Base-by-base conservation (phyloP, 2,888 invertebrate genomes). In the Tetragonula carbonaria region DNA sequence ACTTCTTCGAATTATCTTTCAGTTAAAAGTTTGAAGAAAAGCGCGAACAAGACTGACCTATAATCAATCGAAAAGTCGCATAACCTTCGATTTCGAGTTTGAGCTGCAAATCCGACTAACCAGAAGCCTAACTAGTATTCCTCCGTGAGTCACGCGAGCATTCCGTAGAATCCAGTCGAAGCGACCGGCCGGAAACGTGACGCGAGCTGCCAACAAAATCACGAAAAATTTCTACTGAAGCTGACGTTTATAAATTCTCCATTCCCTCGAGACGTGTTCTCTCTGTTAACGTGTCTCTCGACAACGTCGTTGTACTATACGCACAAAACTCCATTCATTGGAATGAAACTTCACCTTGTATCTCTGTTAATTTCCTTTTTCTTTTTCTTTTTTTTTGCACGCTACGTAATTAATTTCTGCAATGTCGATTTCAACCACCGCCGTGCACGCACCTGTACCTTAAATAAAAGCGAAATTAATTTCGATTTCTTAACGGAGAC, bases 61-160 rank as follows among this genome's bases (percentile, higher is more conserved):
- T 14, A 62, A 38, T 0, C 6, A n/a, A 23, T 51, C 18, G 51
- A 28, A 28, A 28, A 51, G 28, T 0, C 28, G 14, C 8, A 5
- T 14, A 33, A 33, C 51, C 68, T 70, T 70, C 33, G 53, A 23
- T 23, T 45, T 45, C 33, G 21, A 18, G 67, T 72, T 45, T 18
- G 16, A 68, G 80, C 57, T 13, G 33, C 65, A 80, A 85, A 85
- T 84, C 72, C 11, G 67, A 74, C 74, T 84, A 28, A 63, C 76
- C 82, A 77, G 85, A 85, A 85, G 82, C 74, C 71, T 33, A 57
- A 82, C 76, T 71, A 70, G 74, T 76, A 80, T 68, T 59, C 21
- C 51, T 21, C 70, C 70, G 75, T 89, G 89, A 89, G 76, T 89
- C 89, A 89, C 75, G 71, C 77, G 38, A 76, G 71, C 59, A 81